Percentiles rank a stretch among this genome's conserved stretches.
Evolutionary conservation across 2,888 invertebrate species (phyloP).

Genomic region (Perizoma flavofasciatum): DNA sequence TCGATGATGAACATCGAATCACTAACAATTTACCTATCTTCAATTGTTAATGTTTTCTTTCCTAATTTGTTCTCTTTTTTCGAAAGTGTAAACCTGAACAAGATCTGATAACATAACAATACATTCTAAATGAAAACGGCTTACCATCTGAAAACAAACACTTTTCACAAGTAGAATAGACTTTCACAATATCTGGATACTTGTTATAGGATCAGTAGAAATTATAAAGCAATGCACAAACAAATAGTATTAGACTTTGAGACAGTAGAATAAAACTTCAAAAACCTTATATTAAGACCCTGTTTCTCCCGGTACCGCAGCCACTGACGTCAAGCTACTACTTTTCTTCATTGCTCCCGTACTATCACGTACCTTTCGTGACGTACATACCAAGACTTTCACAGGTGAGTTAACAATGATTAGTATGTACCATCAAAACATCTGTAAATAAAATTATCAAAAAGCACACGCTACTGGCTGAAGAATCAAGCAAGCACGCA

Average conservation of each 20-base stretch:
- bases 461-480: constrained; percentile 22
- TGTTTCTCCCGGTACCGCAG: constrained; percentile 55
- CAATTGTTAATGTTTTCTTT: constrained; percentile 41
- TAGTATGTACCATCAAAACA: constrained; percentile 34
- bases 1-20: constrained; percentile 72
- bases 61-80: constrained; percentile 22
- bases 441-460: constrained; percentile 37
- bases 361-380: constrained; percentile 70
- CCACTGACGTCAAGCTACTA: constrained; percentile 76
- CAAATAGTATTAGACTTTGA: too few species aligned
- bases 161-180: too few species aligned
- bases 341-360: constrained; percentile 65
- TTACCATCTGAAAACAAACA: too few species aligned
- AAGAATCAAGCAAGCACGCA: constrained; percentile 17
- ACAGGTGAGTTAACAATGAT: constrained; percentile 65
- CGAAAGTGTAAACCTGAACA: constrained; percentile 7
- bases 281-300: constrained; percentile 20
- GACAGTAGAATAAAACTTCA: neutral
- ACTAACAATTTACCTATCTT: constrained; percentile 53
- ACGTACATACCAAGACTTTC: constrained; percentile 73
- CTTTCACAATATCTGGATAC: too few species aligned
- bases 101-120: constrained; percentile 3
- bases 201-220: too few species aligned
- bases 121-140: too few species aligned
- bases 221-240: too few species aligned